Evolutionary conservation across 1,140 invertebrate species (phyloP).

Genomic region (Brachionus paranguensis): DNA sequence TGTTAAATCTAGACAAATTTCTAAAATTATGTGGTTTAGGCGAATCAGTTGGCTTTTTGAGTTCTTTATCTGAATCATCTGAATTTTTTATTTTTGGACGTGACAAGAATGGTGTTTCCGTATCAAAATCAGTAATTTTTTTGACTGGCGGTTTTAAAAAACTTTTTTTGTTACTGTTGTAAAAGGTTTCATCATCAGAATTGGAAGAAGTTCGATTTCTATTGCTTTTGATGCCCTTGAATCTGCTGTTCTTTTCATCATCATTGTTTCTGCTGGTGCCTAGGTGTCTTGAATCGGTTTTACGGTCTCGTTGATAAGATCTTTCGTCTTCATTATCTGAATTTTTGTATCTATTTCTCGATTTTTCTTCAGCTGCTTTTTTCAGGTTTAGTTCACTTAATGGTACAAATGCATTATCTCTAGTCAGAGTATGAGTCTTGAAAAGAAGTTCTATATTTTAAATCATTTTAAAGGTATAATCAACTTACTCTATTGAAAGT

Average conservation of each 20-base stretch:
- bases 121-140: background rate
- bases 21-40: background rate
- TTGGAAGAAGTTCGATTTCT: background rate
- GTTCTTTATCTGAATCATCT: conserved; percentile 2
- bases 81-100: conserved; percentile 7
- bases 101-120: background rate
- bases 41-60: background rate
- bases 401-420: conserved; percentile 29
- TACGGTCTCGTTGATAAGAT: background rate
- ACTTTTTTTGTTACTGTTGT: background rate
- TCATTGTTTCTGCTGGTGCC: background rate
- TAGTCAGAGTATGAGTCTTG: conserved; percentile 29
- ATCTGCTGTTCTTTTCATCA: background rate
- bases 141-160: background rate
- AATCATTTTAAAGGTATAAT: background rate
- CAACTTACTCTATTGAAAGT: conserved; percentile 25
- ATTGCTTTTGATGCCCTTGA: background rate
- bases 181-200: conserved; percentile 4
- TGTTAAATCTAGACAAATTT: conserved; percentile 1
- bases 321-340: background rate
- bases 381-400: conserved; percentile 29
- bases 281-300: background rate
- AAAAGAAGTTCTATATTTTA: background rate
- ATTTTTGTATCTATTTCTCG: background rate
- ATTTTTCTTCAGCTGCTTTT: conserved; percentile 20